Evolutionary conservation across 1,140 invertebrate genomes (phyloP).

Genomic region (Philotrypesis tridentata): DNA sequence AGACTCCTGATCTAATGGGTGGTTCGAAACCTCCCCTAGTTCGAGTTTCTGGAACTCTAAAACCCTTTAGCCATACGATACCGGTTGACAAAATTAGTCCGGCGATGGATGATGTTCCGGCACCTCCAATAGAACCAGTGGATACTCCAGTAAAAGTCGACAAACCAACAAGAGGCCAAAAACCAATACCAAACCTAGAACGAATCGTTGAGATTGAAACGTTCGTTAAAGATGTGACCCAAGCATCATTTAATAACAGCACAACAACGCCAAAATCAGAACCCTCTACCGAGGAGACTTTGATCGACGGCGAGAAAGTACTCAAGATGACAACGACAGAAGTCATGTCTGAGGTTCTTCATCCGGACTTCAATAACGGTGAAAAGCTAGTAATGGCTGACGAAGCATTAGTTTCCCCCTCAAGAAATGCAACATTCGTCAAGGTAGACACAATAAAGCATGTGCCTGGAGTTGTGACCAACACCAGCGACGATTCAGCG

Average conservation of each 20-base stretch:
- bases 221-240: conserved; percentile 52
- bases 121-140: not conserved
- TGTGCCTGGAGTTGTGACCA: conserved; percentile 53
- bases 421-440: conserved; percentile 66
- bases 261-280: conserved; percentile 52
- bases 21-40: conserved; percentile 62
- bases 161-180: not conserved
- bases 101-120: conserved; percentile 37
- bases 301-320: conserved; percentile 52
- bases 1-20: conserved; percentile 75
- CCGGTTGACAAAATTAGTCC: conserved; percentile 80
- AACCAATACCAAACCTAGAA: conserved; percentile 50
- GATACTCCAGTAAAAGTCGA: not conserved
- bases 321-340: conserved; percentile 55
- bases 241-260: conserved; percentile 31
- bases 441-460: conserved; percentile 66
- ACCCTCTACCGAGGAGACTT: conserved; percentile 24
- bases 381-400: conserved; percentile 52
- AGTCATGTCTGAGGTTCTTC: conserved; percentile 55
- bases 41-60: conserved; percentile 64
- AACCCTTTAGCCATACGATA: conserved; percentile 76
- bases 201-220: conserved; percentile 58
- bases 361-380: conserved; percentile 52
- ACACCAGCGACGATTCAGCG: conserved; percentile 45
- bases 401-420: not conserved